Evolutionary conservation across 2,797 vertebrate species (phyloP).

Genomic region (Rhinogobio ventralis): DNA sequence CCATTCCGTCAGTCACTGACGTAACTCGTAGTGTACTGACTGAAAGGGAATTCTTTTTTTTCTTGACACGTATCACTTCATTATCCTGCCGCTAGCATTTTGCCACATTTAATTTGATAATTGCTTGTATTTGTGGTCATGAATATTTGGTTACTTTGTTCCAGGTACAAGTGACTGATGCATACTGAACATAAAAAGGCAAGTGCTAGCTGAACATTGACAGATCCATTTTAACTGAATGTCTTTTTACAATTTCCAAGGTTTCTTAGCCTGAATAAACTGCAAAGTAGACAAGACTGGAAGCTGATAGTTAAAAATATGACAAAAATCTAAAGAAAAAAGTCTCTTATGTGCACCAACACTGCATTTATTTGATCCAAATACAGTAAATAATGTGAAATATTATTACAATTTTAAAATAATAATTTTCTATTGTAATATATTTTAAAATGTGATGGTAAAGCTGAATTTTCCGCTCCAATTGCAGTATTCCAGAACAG

Average conservation of each 20-base stretch:
- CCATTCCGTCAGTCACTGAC: too few species aligned
- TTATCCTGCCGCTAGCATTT: not conserved
- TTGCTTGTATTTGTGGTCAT: conserved; percentile 33
- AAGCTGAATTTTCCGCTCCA: not conserved
- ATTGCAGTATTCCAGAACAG: not conserved
- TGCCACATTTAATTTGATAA: not conserved
- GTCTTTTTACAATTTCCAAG: not conserved
- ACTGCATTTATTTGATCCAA: not conserved
- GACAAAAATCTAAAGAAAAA: not conserved
- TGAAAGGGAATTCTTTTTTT: too few species aligned
- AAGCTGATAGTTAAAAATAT: not conserved
- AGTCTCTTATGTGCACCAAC: not conserved
- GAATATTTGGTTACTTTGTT: not conserved
- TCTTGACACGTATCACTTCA: not conserved
- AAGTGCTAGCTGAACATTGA: not conserved
- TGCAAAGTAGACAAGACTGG: not conserved
- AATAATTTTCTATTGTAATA: not conserved
- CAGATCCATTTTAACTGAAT: not conserved
- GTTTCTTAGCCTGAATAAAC: not conserved
- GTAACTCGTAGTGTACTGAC: too few species aligned
- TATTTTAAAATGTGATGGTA: not conserved
- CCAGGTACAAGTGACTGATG: not conserved
- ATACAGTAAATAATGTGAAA: not conserved
- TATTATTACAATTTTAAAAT: not conserved
- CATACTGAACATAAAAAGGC: not conserved